phyloP scores from a whole-genome alignment of 2,113 vertebrate species.

The Ceuthmochares aereus region DNA sequence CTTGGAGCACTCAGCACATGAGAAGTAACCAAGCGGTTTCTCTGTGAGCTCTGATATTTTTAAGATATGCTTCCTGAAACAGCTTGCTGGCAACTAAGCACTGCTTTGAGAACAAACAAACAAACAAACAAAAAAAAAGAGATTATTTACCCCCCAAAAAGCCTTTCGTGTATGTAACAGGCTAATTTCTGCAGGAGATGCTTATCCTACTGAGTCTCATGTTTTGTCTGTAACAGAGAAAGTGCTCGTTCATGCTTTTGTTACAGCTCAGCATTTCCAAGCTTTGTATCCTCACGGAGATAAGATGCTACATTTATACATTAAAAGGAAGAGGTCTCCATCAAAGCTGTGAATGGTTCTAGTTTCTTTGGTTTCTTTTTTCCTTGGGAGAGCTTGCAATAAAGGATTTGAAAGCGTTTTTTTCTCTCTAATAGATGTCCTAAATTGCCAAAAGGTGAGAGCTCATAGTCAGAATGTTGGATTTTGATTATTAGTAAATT shows the following conservation, averaged over 20 bases:
- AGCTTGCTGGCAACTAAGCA: constrained; percentile 46
- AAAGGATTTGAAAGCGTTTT: constrained; percentile 45
- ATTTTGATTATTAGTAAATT: constrained; percentile 71
- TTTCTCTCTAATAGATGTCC: constrained; percentile 60
- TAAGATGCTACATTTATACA: constrained; percentile 11
- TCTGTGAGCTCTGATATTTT: constrained; percentile 60
- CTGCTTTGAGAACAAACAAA: background rate
- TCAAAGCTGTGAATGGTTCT: constrained; percentile 30
- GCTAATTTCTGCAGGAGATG: constrained; percentile 34
- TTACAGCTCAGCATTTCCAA: constrained; percentile 47
- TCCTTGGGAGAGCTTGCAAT: constrained; percentile 23
- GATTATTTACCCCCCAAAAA: background rate
- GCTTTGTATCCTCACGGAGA: constrained; percentile 45
- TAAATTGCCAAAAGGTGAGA: constrained; percentile 64
- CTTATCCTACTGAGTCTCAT: constrained; percentile 34
- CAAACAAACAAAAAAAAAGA: background rate
- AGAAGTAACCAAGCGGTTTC: constrained; percentile 30
- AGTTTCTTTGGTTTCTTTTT: background rate
- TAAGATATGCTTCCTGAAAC: constrained; percentile 55
- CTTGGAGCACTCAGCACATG: constrained; percentile 60
- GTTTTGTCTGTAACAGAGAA: constrained; percentile 23
- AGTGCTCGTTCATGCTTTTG: constrained; percentile 51
- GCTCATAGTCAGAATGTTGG: constrained; percentile 37
- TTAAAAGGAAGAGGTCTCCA: constrained; percentile 28
- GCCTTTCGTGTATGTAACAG: background rate